Conservation (phyloP, 2,113 vertebrate genomes). For the Colossoma macropomum region DNA sequence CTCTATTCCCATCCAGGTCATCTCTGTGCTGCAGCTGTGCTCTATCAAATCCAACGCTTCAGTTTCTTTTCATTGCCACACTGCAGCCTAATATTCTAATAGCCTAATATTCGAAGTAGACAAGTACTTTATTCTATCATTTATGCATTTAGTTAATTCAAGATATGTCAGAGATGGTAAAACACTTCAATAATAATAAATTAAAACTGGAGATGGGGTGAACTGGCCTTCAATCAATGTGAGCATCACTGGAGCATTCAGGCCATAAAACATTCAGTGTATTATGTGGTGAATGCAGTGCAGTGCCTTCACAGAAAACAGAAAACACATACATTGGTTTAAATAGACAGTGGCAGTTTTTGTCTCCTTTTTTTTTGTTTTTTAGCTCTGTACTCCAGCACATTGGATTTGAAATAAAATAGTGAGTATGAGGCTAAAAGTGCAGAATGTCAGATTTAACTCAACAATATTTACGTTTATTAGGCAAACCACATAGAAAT, state of each 20-base stretch:
- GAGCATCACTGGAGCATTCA: background rate
- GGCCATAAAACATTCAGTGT: background rate
- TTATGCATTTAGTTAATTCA: background rate
- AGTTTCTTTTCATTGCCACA: background rate
- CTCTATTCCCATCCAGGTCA: conserved; percentile 17
- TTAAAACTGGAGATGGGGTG: background rate
- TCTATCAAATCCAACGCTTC: background rate
- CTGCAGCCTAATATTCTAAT: background rate
- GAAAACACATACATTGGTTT: background rate
- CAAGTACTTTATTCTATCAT: background rate
- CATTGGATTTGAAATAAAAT: background rate
- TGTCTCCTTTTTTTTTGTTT: background rate
- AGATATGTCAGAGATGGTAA: background rate
- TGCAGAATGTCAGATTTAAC: background rate
- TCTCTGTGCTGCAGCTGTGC: background rate
- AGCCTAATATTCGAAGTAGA: background rate
- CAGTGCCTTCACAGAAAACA: background rate
- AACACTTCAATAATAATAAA: background rate
- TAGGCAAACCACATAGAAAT: background rate
- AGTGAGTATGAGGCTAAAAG: background rate
- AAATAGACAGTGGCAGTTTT: background rate
- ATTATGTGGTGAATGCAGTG: background rate
- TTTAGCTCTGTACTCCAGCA: background rate
- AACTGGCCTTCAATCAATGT: background rate
- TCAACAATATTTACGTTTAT: background rate